Conservation (phyloP, 2,113 vertebrate species). For the Calyptomena viridis region DNA sequence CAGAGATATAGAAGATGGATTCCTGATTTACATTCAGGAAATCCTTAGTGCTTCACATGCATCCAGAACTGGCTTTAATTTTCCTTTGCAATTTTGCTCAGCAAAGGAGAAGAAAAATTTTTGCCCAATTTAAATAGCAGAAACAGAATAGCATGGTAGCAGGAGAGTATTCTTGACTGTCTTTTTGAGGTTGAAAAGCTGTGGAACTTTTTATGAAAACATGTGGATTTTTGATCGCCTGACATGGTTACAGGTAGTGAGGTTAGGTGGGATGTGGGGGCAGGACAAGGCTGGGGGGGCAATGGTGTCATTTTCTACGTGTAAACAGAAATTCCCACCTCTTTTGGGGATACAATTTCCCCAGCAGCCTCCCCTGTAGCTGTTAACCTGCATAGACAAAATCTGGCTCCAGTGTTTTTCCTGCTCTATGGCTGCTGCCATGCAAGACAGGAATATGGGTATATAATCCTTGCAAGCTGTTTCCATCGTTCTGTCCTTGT, state of each 20-base stretch:
- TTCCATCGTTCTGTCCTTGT: neutral
- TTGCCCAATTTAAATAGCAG: neutral
- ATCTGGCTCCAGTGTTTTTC: neutral
- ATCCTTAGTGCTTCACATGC: neutral
- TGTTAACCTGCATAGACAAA: neutral
- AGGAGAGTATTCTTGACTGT: neutral
- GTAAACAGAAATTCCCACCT: neutral
- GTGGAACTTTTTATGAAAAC: neutral
- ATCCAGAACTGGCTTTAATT: neutral
- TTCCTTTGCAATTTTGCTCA: too few species aligned
- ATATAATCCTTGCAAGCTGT: neutral
- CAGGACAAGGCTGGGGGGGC: neutral
- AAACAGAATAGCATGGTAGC: neutral
- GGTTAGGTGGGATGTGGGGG: neutral
- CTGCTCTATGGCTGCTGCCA: neutral
- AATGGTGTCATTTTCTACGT: fast-evolving
- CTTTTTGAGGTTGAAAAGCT: neutral
- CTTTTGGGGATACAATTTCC: neutral
- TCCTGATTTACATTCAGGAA: neutral
- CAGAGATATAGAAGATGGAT: neutral
- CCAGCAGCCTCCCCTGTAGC: neutral
- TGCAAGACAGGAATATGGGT: neutral
- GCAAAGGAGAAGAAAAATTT: neutral
- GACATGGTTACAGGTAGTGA: fast-evolving
- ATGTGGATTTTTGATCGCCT: neutral